Conservation (phyloP, 2,888 invertebrate species). For the Eilema depressum region DNA sequence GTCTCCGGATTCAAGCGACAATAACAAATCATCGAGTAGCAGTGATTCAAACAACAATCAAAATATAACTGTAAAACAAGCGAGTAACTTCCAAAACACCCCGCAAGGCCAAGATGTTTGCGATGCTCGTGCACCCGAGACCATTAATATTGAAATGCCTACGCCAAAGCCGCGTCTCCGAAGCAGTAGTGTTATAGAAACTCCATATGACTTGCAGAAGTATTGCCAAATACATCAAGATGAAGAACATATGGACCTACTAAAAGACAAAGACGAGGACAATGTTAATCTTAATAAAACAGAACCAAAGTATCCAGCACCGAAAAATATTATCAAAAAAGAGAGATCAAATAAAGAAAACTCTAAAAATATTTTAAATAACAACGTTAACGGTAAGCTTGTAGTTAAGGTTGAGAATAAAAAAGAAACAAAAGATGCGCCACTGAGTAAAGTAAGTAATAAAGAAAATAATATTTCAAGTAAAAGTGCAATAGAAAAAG, state of each 20-base stretch:
- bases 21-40: conserved; percentile 76
- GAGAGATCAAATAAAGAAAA: conserved; percentile 65
- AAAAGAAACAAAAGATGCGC: conserved; percentile 61
- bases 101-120: conserved; percentile 69
- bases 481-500: conserved; percentile 80
- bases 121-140: conserved; percentile 60
- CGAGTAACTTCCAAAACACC: conserved; percentile 76
- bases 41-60: conserved; percentile 82
- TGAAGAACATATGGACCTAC: conserved; percentile 77
- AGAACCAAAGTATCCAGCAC: conserved; percentile 68
- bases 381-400: conserved; percentile 49
- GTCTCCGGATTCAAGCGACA: conserved; percentile 69
- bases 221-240: conserved; percentile 83
- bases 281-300: conserved; percentile 56
- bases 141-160: conserved; percentile 59
- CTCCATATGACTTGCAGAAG: conserved; percentile 83
- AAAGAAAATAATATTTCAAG: conserved; percentile 69
- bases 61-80: conserved; percentile 80
- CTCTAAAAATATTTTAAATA: conserved; percentile 59
- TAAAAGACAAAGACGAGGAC: conserved; percentile 74
- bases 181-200: conserved; percentile 84
- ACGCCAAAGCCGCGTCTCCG: conserved; percentile 79
- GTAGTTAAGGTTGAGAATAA: conserved; percentile 58
- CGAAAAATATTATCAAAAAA: conserved; percentile 69
- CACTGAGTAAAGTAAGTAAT: conserved; percentile 65